These are phyloP conservation scores for Anarrhichthys ocellatus DNA, from an alignment of 2,113 vertebrate genomes.

Conservation along the genomic window DNA sequence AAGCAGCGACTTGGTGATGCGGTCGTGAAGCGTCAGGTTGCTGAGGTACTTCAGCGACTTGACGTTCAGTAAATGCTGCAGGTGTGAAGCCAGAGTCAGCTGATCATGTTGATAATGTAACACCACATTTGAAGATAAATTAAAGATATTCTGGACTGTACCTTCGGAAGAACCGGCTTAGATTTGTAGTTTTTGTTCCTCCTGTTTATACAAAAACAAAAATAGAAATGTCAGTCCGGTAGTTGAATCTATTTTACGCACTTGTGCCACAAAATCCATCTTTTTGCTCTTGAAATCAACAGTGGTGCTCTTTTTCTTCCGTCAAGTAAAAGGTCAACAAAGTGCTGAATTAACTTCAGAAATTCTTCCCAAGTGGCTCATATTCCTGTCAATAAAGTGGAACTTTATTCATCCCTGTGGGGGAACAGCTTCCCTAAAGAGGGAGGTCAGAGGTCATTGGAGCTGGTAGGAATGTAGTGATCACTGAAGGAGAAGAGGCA, in stretches of 20 bases:
- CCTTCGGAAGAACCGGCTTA: constrained; percentile 94
- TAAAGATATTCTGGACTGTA: constrained; percentile 65
- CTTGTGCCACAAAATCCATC: neutral
- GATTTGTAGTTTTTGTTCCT: constrained; percentile 94
- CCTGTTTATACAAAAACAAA: constrained; percentile 79
- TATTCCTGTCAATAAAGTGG: constrained; percentile 22
- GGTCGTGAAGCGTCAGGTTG: constrained; percentile 93
- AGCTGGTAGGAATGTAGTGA: constrained; percentile 50
- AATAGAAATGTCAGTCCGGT: neutral
- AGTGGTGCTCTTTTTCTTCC: neutral
- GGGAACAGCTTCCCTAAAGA: constrained; percentile 21
- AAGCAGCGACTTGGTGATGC: constrained; percentile 97
- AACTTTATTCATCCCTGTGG: constrained; percentile 50
- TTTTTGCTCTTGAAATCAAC: neutral
- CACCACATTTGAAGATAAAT: neutral
- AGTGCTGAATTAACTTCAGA: constrained; percentile 25
- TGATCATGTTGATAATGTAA: neutral
- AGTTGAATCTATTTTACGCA: neutral
- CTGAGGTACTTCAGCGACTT: constrained; percentile 96
- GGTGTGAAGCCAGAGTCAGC: constrained; percentile 6
- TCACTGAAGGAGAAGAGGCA: constrained; percentile 21
- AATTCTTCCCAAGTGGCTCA: constrained; percentile 24
- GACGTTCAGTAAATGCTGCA: constrained; percentile 93
- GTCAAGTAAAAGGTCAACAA: neutral
- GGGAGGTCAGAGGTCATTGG: constrained; percentile 52